Base-by-base conservation (phyloP, 2,797 vertebrate genomes). In the Hydrocynus forskahlii region DNA sequence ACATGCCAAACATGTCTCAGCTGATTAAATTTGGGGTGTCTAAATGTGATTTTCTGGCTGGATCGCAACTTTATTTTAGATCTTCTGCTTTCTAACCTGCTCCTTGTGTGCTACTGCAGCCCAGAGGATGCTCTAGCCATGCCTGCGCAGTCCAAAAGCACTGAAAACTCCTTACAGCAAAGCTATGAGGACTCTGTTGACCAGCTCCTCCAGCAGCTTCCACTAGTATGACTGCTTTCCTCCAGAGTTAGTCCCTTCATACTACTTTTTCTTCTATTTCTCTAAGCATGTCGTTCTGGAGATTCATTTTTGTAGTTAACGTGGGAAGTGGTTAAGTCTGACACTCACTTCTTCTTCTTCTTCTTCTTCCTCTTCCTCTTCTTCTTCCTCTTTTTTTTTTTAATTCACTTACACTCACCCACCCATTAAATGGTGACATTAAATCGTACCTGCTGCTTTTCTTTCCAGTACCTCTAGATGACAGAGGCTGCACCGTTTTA, bases 161-260 rank as follows among this genome's bases (percentile, higher is more conserved):
- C 88, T 79, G 92, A 94, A 77, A 89, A 91, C n/a, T 87, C 89
- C 59, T 90, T 92, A 84, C 92, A 90, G 76, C 93, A 93, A 92
- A 95, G 84, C 89, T 90, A 93, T 8, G 92, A 92, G 40, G 87
- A 90, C 45, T 21, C 83, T 80, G 89, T 90, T 81, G 93, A 83
- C 73, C 81, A 94, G 55, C 83, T 95, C 62, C 88, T 92, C 77
- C 92, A 91, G 76, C 88, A 82, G 81, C 83, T 93, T 78, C 90
- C 92, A 76, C 76, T 91, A 93, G 95, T 95, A 92, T 23, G 91
- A 78, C 52, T 2, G 6, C 21, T 29, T 50, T 73, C 40, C 62
- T 50, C 7, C 48, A 9, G 14, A 54, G 23, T 55, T 72, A 72
- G 69, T 54, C 69, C 35, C 16, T 54, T 72, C 10, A 72, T 16